Evolutionary conservation across 2,113 vertebrate species (phyloP).

Genomic region (Poecilia latipinna): DNA sequence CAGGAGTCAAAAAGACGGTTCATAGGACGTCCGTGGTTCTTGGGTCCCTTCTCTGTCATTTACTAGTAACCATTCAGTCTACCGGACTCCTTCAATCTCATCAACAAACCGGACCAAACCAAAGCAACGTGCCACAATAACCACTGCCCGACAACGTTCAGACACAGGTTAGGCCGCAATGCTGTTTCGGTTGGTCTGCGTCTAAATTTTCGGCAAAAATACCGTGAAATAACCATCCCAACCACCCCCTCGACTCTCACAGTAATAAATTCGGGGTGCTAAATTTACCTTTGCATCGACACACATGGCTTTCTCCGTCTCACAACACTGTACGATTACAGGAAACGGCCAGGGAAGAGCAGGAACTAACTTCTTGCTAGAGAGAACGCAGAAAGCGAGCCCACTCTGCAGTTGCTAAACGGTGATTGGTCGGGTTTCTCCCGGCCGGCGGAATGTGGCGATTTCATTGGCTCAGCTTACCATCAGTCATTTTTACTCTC

Average conservation of each 20-base stretch:
- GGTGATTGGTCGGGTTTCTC: constrained; percentile 60
- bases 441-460: constrained; percentile 45
- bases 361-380: constrained; percentile 84
- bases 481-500: constrained; percentile 33
- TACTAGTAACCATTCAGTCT: constrained; percentile 56
- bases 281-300: constrained; percentile 86
- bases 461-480: constrained; percentile 45
- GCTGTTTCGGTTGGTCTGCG: constrained; percentile 72
- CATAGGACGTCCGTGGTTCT: neutral
- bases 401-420: constrained; percentile 27
- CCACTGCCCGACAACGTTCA: constrained; percentile 78
- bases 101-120: constrained; percentile 86
- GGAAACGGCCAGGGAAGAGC: constrained; percentile 85
- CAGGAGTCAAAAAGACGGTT: constrained; percentile 6
- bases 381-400: constrained; percentile 64
- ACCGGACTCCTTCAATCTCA: constrained; percentile 73
- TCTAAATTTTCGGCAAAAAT: constrained; percentile 65
- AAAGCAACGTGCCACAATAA: constrained; percentile 87
- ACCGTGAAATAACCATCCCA: constrained; percentile 64
- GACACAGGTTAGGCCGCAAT: constrained; percentile 82
- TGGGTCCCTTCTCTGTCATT: constrained; percentile 51
- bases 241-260: constrained; percentile 60
- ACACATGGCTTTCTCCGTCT: constrained; percentile 89
- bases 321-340: constrained; percentile 87
- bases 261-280: constrained; percentile 75